phyloP scores from a whole-genome alignment of 2,113 vertebrate genomes.

The Blennius ocellaris region DNA sequence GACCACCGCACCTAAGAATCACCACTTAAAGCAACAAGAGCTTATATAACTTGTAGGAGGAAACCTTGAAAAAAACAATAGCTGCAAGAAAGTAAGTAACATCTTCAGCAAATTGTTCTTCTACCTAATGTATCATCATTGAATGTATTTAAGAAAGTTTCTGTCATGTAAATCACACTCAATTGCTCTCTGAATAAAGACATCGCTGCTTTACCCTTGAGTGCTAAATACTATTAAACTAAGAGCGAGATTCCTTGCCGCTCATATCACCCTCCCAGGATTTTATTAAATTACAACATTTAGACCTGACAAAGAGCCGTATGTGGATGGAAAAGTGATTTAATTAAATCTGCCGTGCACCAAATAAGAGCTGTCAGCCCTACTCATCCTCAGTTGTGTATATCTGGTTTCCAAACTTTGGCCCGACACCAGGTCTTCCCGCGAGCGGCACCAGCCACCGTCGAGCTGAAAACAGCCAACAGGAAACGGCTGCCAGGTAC shows the following conservation, averaged over 20 bases:
- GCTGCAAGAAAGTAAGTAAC: background rate
- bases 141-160: background rate
- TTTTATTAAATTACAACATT: constrained; percentile 25
- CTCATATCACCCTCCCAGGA: background rate
- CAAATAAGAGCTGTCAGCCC: background rate
- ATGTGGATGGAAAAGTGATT: constrained; percentile 13
- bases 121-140: background rate
- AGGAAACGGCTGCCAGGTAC: constrained; percentile 30
- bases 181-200: background rate
- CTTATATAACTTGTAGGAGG: too few species aligned
- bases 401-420: constrained; percentile 29
- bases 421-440: constrained; percentile 26
- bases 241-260: background rate
- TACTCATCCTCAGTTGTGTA: constrained; percentile 16
- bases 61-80: too few species aligned
- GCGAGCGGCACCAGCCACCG: background rate
- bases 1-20: too few species aligned
- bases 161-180: background rate
- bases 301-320: constrained; percentile 17
- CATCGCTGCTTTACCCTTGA: background rate
- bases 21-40: too few species aligned
- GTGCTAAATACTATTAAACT: background rate
- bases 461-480: constrained; percentile 36
- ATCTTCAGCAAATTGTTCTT: background rate
- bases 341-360: constrained; percentile 15